phyloP scores from a whole-genome alignment of 1,140 invertebrate genomes.

The Nebria ingens region DNA sequence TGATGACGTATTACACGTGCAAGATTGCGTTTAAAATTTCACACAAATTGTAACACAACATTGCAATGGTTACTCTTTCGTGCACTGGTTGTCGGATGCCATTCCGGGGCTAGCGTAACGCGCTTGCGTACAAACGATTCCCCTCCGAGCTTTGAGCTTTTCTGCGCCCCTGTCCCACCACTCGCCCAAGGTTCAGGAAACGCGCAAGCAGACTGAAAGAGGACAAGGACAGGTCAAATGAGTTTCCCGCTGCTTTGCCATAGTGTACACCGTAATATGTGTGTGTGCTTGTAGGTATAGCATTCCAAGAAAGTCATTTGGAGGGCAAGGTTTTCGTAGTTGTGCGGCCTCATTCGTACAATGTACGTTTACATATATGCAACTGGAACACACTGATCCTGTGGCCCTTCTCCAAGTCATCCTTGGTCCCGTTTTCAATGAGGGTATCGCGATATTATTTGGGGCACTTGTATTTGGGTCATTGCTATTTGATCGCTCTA shows the following conservation, averaged over 20 bases:
- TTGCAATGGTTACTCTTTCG: constrained; percentile 8
- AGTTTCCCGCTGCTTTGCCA: neutral
- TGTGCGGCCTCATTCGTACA: too few species aligned
- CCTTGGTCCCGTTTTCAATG: too few species aligned
- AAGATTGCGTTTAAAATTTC: neutral
- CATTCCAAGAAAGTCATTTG: constrained; percentile 2
- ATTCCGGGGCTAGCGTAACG: constrained; percentile 15
- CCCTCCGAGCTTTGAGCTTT: constrained; percentile 15
- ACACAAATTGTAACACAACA: neutral
- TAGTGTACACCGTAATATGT: neutral
- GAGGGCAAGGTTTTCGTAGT: neutral
- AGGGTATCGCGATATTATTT: too few species aligned
- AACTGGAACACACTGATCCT: neutral
- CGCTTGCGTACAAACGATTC: neutral
- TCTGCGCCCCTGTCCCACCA: constrained; percentile 15
- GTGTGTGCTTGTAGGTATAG: too few species aligned
- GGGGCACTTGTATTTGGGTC: too few species aligned
- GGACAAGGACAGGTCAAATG: constrained; percentile 22
- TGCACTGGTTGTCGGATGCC: constrained; percentile 23
- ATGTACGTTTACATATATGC: neutral
- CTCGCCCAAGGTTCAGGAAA: constrained; percentile 12
- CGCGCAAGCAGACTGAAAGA: constrained; percentile 1
- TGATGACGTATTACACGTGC: neutral
- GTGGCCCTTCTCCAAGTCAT: too few species aligned
- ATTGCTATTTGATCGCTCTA: too few species aligned